Evolutionary conservation across 2,888 invertebrate genomes (phyloP).

Genomic region (Phrixothrix hirtus): DNA sequence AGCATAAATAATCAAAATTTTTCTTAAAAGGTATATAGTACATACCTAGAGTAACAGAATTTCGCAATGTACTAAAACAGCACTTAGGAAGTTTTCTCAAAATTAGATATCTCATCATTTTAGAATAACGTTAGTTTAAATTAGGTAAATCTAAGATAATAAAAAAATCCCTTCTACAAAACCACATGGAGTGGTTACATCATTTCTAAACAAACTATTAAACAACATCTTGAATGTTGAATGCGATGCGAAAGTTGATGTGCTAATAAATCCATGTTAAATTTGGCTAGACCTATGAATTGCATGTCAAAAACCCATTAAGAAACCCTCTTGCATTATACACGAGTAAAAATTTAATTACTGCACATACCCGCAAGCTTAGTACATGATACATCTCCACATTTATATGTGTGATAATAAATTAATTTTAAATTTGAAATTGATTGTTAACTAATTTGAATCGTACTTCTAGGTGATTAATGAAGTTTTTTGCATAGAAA

Average conservation of each 20-base stretch:
- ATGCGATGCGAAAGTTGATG: slow-evolving; percentile 18
- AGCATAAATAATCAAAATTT: too few species aligned
- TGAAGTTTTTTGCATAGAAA: too few species aligned
- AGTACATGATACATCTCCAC: slow-evolving; percentile 17
- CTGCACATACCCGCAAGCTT: slow-evolving; percentile 13
- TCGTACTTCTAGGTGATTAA: not conserved
- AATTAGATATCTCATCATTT: too few species aligned
- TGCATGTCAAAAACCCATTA: slow-evolving; percentile 23
- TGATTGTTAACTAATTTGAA: slow-evolving; percentile 18
- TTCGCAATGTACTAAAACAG: too few species aligned
- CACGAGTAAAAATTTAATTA: slow-evolving; percentile 24
- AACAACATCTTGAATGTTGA: slow-evolving; percentile 8
- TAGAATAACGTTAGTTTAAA: too few species aligned
- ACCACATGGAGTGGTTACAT: slow-evolving; percentile 13
- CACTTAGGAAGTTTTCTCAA: too few species aligned
- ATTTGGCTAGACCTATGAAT: slow-evolving; percentile 17
- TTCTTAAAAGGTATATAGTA: too few species aligned
- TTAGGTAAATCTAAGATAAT: slow-evolving; percentile 1
- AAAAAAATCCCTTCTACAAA: slow-evolving; percentile 13
- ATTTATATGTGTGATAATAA: slow-evolving; percentile 7
- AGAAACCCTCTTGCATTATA: slow-evolving; percentile 20
- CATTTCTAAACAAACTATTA: slow-evolving; percentile 15
- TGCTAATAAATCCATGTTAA: slow-evolving; percentile 19
- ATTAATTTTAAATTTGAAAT: slow-evolving; percentile 18
- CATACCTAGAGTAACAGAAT: too few species aligned